Evolutionary conservation across 1,140 invertebrate genomes (phyloP).

Genomic region (Ceratoteleas bidentatus): DNA sequence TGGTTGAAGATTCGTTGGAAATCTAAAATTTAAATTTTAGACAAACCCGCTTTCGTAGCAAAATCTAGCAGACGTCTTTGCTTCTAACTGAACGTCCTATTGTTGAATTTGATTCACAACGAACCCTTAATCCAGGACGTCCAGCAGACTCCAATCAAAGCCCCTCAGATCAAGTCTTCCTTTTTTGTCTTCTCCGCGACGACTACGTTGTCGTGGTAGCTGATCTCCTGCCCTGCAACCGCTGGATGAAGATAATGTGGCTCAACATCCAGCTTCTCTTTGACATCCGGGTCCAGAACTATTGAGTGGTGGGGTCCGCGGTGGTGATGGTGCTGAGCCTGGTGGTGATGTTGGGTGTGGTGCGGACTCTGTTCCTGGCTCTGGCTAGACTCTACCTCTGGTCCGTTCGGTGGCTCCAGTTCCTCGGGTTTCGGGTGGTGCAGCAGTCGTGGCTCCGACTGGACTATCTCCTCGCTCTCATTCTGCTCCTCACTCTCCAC

Average conservation of each 20-base stretch:
- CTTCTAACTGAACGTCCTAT: too few relatives aligned
- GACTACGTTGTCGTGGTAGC: slow-evolving; percentile 79
- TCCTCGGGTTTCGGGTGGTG: slow-evolving; percentile 52
- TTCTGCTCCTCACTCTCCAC: slow-evolving; percentile 22
- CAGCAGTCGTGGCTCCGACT: slow-evolving; percentile 20
- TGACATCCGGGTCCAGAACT: slow-evolving; percentile 77
- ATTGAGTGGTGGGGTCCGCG: slow-evolving; percentile 78
- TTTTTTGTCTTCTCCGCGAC: slow-evolving; percentile 76
- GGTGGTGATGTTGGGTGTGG: slow-evolving; percentile 64
- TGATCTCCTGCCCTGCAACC: slow-evolving; percentile 81
- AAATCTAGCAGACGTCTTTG: too few relatives aligned
- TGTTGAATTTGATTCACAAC: too few relatives aligned
- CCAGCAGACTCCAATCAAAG: background rate
- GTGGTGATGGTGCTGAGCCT: slow-evolving; percentile 69
- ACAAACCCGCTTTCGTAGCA: too few relatives aligned
- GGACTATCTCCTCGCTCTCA: slow-evolving; percentile 44
- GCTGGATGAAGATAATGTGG: slow-evolving; percentile 81
- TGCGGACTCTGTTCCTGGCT: slow-evolving; percentile 35
- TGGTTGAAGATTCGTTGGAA: too few relatives aligned
- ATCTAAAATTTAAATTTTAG: too few relatives aligned
- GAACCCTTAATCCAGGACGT: background rate
- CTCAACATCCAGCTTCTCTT: slow-evolving; percentile 81
- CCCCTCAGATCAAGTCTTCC: slow-evolving; percentile 72
- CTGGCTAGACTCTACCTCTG: background rate
- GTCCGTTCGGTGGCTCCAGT: slow-evolving; percentile 5